Percentiles rank a stretch among this genome's conserved stretches.
These are phyloP conservation scores for Hipparchia semele DNA, from an alignment of 2,888 invertebrate species.

Conservation along the genomic window DNA sequence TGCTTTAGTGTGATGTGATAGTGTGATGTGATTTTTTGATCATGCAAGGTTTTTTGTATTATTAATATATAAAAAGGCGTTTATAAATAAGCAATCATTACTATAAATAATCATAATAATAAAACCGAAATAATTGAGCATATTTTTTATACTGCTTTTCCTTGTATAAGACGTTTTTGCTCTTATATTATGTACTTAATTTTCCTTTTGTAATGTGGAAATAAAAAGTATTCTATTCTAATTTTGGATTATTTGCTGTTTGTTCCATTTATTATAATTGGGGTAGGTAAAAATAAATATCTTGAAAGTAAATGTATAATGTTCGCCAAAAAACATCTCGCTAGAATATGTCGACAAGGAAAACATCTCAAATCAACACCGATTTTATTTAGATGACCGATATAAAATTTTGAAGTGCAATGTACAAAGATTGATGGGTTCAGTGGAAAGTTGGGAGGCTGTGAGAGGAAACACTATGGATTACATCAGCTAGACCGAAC, in stretches of 20 bases:
- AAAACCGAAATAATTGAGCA: too few relatives aligned
- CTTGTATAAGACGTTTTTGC: too few relatives aligned
- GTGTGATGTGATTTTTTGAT: too few relatives aligned
- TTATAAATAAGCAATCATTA: too few relatives aligned
- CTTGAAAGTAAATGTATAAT: neutral
- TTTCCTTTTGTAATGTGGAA: too few relatives aligned
- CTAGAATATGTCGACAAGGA: neutral
- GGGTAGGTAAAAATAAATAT: constrained; percentile 8
- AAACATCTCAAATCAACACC: constrained; percentile 3
- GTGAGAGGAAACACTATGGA: constrained; percentile 49
- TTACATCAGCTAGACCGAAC: constrained; percentile 46
- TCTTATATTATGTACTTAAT: too few relatives aligned
- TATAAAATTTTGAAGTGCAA: constrained; percentile 16
- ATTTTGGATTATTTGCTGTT: neutral
- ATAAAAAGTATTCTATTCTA: too few relatives aligned
- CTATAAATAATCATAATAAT: too few relatives aligned
- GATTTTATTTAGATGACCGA: constrained; percentile 11
- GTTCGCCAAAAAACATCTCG: constrained; percentile 9
- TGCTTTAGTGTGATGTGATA: too few relatives aligned
- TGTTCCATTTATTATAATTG: constrained; percentile 3
- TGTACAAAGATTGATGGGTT: constrained; percentile 19
- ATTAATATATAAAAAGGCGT: too few relatives aligned
- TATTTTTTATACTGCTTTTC: too few relatives aligned
- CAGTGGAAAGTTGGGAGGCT: constrained; percentile 41
- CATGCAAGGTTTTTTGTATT: neutral